Base-by-base conservation (phyloP, 30 jellyfish, hydroid and myxozoan genomes). In the Aurelia aurita region DNA sequence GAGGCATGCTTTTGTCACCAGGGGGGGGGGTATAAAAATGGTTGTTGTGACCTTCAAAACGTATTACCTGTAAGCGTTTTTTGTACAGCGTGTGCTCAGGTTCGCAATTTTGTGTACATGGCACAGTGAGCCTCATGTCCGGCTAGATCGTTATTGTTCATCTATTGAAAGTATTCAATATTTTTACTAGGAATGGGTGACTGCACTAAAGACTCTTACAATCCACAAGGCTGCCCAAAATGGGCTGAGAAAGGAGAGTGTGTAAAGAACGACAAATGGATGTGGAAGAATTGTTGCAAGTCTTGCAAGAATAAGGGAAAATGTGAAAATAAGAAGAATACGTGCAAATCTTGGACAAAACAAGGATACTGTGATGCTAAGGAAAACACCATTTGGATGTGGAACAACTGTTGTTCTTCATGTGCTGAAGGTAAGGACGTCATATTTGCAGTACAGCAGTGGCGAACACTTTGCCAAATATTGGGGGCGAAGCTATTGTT, bases 191-290 rank as follows among this genome's bases (percentile, higher is more conserved):
- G 74, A 8, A 80, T 64, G 90, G 79, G 77, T 31, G 58, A 77
- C 31, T 77, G 89, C 28, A 45, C 44, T 25, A 80, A 65, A 29
- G 57, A 80, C 34, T 25, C 25, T 11, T 68, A 66, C 69, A 55
- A 45, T 43, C 72, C 59, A 53, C 57, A 54, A 11, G 58, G 43
- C 7, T 81, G 91, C 46, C 73, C 78, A 15, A 51, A 20, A 11
- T 81, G 91, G 91, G 84, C 91, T 15, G 55, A 28, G 16, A 44
- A 11, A 14, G 91, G 91, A 16, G 91, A 81, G 67, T 81, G 91
- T 49, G 46, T 12, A 4, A 67, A 53, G 39, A 81, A 81, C 39
- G 69, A 21, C 9, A 49, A 35, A 69, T 81, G 91, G 91, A 81
- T 81, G 91, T 81, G 91, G 91, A 68, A 66, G 35, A 81, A 55